Evolutionary conservation across 2,797 vertebrate species (phyloP), one percentile per base, ranked within the genome.

Genomic region (Etheostoma perlongum): DNA sequence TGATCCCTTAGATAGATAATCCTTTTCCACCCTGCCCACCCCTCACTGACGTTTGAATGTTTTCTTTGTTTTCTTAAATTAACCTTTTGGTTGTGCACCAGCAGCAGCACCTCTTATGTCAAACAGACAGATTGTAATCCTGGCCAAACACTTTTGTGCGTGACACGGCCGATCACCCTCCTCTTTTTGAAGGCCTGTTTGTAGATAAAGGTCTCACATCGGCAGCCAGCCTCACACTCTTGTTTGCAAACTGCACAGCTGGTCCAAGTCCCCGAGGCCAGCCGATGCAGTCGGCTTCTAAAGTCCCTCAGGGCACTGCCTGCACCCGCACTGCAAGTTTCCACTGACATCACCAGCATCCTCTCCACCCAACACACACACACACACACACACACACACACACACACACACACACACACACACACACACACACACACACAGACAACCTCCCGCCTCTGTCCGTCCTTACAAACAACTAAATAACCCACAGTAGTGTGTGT

Each of bases 201-300:
- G 60, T 75, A 82, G 68, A 92, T 75, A 82, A 89, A 85, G 80
- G 84, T 91, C 79, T 85, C 85, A 84, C 84, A 71, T 83, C 79
- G 76, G 77, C 72, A 66, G 71, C 72, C 78, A 70, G 49, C 62
- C 46, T 76, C 85, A 72, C 71, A 42, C 81, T 81, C 66, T 53
- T 85, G 85, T 90, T 88, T 90, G 87, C 89, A 91, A 89, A 85
- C 83, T 72, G 55, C 83, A 79, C 89, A 88, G 89, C 88, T 90
- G 89, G 73, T 88, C 44, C 12, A 78, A 85, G 72, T 87, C 84
- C 90, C 79, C 74, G 67, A 81, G 79, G 86, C 68, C 71, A 46
- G 25, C 59, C 52, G 15, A 76, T 25, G 33, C 65, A 42, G 62
- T 60, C 81, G 70, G 76, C 71, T 75, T 76, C 53, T 30, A 60